Conservation (phyloP, 2,888 invertebrate species). For the Limnephilus rhombicus region DNA sequence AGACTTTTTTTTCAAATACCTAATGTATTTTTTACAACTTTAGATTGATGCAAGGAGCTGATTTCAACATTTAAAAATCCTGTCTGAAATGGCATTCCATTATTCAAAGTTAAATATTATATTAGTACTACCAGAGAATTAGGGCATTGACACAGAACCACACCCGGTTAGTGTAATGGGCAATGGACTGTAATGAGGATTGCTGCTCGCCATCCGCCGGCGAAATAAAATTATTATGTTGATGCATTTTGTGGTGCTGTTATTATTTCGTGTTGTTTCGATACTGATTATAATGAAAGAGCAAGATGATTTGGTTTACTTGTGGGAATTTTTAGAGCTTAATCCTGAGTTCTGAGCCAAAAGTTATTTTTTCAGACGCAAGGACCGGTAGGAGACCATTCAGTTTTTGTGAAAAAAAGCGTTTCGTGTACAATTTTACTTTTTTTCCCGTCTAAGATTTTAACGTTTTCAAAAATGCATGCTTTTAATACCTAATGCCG, state of each 20-base stretch:
- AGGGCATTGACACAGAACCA: neutral
- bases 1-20: slow-evolving; percentile 20
- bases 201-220: too few relatives aligned
- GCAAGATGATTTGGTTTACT: too few relatives aligned
- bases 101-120: neutral
- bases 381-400: neutral
- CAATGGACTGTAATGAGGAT: neutral
- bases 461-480: too few relatives aligned
- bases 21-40: too few relatives aligned
- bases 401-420: too few relatives aligned
- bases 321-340: too few relatives aligned
- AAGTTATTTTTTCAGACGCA: neutral
- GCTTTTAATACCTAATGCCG: too few relatives aligned
- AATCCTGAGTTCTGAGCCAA: neutral
- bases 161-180: neutral
- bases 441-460: too few relatives aligned
- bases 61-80: neutral
- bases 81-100: neutral
- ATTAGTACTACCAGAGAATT: neutral
- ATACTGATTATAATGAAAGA: too few relatives aligned
- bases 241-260: neutral
- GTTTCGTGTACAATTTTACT: too few relatives aligned
- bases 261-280: neutral
- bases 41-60: neutral
- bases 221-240: neutral